Evolutionary conservation across 2,888 invertebrate genomes (phyloP).

Genomic region (Coremacera marginata): DNA sequence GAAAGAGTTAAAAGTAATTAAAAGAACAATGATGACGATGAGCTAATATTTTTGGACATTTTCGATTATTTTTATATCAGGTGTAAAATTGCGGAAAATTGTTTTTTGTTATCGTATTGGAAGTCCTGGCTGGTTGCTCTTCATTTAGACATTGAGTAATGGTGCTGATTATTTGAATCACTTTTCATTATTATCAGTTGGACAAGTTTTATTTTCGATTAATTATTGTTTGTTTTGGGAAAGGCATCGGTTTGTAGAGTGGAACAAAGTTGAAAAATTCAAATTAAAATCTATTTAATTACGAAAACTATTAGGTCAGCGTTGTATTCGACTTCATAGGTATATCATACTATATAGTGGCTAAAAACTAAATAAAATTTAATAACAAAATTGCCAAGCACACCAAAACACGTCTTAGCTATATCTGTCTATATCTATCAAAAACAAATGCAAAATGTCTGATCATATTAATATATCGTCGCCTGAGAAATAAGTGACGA

Average conservation of each 20-base stretch:
- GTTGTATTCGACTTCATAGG: too few species aligned
- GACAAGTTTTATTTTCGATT: neutral
- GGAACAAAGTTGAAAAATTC: neutral
- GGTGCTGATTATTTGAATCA: neutral
- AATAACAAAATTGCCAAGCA: too few species aligned
- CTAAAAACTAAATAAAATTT: too few species aligned
- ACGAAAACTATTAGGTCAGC: too few species aligned
- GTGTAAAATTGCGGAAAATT: constrained; percentile 25
- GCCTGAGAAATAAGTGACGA: too few species aligned
- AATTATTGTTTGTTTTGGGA: too few species aligned
- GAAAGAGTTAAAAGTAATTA: constrained; percentile 12
- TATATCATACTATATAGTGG: too few species aligned
- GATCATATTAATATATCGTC: too few species aligned
- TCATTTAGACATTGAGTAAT: neutral
- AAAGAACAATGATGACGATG: constrained; percentile 6
- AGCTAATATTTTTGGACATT: constrained; percentile 27
- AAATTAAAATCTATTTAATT: neutral
- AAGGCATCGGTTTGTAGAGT: neutral
- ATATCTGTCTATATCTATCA: too few species aligned
- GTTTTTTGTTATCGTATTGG: neutral
- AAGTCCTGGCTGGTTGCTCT: neutral
- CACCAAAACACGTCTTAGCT: too few species aligned
- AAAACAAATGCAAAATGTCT: too few species aligned
- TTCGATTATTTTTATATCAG: constrained; percentile 28
- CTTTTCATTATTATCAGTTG: neutral